A percentile compares a stretch with the other conserved stretches of the same genome.
These are phyloP conservation scores for Coenonympha arcania DNA, from an alignment of 2,888 invertebrate species.

Conservation along the genomic window DNA sequence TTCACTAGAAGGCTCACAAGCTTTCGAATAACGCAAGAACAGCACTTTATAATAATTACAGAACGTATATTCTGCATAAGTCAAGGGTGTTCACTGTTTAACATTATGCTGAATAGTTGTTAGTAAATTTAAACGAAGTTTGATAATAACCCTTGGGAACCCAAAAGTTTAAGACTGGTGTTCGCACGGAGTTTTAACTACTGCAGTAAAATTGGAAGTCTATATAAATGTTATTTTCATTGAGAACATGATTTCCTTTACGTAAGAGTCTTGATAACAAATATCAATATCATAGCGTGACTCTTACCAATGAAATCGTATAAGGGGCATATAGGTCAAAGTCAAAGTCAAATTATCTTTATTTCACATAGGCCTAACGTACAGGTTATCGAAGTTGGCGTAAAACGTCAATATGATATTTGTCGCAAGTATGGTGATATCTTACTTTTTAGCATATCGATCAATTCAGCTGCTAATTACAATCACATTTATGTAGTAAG, in stretches of 20 bases:
- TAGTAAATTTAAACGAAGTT: slow-evolving; percentile 23
- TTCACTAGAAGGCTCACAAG: neutral
- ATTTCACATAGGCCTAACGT: no score
- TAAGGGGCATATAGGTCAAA: no score
- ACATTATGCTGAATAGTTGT: slow-evolving; percentile 21
- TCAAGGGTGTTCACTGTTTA: slow-evolving; percentile 18
- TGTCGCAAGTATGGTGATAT: no score
- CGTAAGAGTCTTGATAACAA: no score
- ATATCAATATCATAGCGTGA: no score
- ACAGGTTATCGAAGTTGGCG: no score
- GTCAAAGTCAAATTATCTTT: no score
- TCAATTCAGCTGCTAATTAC: neutral
- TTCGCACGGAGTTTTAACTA: neutral
- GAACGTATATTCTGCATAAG: neutral
- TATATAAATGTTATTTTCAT: neutral
- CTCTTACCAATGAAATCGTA: no score
- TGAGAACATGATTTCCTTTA: no score
- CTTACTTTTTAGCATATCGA: no score
- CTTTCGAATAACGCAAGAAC: neutral
- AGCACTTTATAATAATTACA: neutral
- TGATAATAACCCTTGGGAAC: slow-evolving; percentile 21
- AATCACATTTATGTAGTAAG: neutral
- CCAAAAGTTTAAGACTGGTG: slow-evolving; percentile 13
- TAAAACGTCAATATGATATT: no score
- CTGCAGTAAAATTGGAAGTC: neutral